A percentile compares a stretch with the other conserved stretches of the same genome.
phyloP scores from a whole-genome alignment of 2,797 vertebrate species.

The Premnoplex brunnescens region DNA sequence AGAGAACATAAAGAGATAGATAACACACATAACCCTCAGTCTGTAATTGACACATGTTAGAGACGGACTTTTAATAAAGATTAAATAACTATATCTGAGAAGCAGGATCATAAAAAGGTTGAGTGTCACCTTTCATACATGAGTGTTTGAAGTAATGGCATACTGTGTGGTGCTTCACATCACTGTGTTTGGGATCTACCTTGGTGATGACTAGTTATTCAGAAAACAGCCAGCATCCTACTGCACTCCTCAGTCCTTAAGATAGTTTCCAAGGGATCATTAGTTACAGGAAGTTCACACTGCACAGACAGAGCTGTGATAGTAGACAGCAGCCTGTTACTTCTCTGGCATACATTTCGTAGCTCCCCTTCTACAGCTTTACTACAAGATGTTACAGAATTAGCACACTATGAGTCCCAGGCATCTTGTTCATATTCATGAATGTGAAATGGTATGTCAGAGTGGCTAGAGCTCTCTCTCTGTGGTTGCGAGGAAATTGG shows the following conservation, averaged over 20 bases:
- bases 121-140: not conserved
- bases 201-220: not conserved
- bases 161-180: not conserved
- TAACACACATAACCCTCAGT: not conserved
- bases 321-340: not conserved
- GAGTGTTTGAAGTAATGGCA: not conserved
- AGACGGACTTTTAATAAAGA: not conserved
- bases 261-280: not conserved
- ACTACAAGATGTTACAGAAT: not conserved
- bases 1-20: not conserved
- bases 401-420: not conserved
- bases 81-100: not conserved
- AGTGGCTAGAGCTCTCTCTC: not conserved
- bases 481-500: not conserved
- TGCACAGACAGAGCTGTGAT: not conserved
- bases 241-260: not conserved
- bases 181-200: fast-evolving
- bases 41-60: not conserved
- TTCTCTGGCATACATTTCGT: not conserved
- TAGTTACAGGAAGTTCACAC: not conserved
- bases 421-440: not conserved
- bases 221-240: not conserved
- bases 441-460: not conserved
- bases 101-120: not conserved
- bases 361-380: not conserved